phyloP scores from a whole-genome alignment of 2,888 invertebrate genomes.

The Agrochola litura region DNA sequence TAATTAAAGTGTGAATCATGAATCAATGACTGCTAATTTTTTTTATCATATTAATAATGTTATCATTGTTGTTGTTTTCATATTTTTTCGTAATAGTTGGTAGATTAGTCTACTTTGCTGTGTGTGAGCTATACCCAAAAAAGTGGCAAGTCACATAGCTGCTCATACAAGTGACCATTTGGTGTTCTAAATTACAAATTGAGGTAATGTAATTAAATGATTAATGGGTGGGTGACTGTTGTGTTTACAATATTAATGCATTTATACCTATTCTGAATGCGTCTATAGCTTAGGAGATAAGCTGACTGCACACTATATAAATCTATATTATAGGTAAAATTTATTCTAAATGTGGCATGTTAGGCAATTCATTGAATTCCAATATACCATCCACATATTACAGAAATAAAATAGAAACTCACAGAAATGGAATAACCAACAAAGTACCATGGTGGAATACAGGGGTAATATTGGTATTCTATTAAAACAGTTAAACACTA shows the following conservation, averaged over 20 bases:
- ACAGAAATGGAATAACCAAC: neutral
- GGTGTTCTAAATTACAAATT: neutral
- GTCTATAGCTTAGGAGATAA: neutral
- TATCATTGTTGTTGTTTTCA: conserved; percentile 17
- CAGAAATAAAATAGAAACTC: neutral
- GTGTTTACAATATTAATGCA: neutral
- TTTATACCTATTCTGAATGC: neutral
- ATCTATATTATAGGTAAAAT: too few relatives aligned
- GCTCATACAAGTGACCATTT: neutral
- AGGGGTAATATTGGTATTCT: neutral
- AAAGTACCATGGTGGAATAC: too few relatives aligned
- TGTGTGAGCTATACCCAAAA: neutral
- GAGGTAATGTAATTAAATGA: neutral
- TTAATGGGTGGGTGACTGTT: neutral
- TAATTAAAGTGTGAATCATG: neutral
- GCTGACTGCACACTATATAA: neutral
- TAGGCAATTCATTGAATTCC: neutral
- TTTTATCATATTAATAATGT: conserved; percentile 7
- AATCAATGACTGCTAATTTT: neutral
- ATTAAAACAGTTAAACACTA: neutral
- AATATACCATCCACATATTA: neutral
- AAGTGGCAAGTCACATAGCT: neutral
- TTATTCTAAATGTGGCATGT: neutral
- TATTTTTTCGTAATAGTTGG: neutral
- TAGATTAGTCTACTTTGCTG: neutral